Evolutionary conservation across 1,140 invertebrate species (phyloP).

Genomic region (Lerema accius): DNA sequence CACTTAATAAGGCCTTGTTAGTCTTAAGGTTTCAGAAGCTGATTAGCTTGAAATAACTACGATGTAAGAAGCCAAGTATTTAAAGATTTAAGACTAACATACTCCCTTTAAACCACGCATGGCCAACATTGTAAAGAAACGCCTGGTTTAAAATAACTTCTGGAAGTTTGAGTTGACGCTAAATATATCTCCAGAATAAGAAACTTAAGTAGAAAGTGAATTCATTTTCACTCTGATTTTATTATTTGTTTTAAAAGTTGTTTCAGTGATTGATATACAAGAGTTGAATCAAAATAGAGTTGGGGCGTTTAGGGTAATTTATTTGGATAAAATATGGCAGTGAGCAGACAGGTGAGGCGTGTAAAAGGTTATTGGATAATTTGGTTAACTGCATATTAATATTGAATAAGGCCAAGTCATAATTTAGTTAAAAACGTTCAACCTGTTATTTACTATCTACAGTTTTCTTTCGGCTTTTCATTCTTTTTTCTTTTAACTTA

Average conservation of each 20-base stretch:
- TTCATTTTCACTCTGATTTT: no score
- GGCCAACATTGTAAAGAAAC: background rate
- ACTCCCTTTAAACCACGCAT: slow-evolving; percentile 10
- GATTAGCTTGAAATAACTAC: slow-evolving; percentile 31
- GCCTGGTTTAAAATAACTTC: background rate
- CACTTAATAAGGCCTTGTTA: slow-evolving; percentile 34
- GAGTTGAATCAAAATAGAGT: background rate
- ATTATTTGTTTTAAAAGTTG: background rate
- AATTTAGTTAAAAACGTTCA: no score
- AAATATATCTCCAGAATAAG: background rate
- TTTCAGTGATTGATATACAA: background rate
- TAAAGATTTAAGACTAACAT: slow-evolving; percentile 31
- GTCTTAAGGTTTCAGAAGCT: slow-evolving; percentile 34
- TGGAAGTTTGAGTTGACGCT: background rate
- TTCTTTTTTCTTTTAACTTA: background rate
- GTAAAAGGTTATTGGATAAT: no score
- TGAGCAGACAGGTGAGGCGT: no score
- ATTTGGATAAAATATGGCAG: no score
- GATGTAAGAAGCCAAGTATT: slow-evolving; percentile 31
- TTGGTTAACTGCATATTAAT: no score
- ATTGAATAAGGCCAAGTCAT: no score
- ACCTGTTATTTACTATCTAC: no score
- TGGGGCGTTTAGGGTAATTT: no score
- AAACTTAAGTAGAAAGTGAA: background rate
- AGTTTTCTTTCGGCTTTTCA: no score